Percentiles rank a stretch among this genome's conserved stretches.
These are phyloP conservation scores for Phaonia tiefii DNA, from an alignment of 2,888 invertebrate species.

Conservation along the genomic window DNA sequence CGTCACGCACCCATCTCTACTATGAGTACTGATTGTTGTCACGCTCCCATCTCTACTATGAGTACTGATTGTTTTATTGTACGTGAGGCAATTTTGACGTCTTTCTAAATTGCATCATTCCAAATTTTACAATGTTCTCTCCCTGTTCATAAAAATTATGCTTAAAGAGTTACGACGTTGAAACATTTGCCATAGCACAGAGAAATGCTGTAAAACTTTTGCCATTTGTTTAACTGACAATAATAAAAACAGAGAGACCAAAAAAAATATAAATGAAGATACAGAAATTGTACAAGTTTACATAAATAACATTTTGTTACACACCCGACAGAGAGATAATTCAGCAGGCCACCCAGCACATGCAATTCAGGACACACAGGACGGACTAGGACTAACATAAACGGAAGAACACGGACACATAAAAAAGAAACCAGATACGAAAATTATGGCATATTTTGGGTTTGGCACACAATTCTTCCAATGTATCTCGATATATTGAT, in stretches of 20 bases:
- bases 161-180: not conserved
- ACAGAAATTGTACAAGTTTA: constrained; percentile 17
- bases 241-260: constrained; percentile 18
- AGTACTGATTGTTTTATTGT: no score
- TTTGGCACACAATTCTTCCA: no score
- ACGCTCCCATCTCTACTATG: no score
- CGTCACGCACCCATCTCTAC: no score
- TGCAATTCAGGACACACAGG: constrained; percentile 10
- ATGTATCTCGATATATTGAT: not conserved
- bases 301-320: constrained; percentile 58
- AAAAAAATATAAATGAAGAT: constrained; percentile 12
- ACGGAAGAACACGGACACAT: not conserved
- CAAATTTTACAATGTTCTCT: no score
- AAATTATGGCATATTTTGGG: not conserved
- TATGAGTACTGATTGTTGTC: no score
- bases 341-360: constrained; percentile 28
- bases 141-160: no score
- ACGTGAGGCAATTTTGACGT: no score
- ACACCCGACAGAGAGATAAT: constrained; percentile 9
- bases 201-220: constrained; percentile 16
- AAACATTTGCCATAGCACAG: not conserved
- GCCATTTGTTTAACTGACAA: constrained; percentile 30
- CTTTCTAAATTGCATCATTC: no score
- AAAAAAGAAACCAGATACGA: not conserved
- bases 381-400: not conserved